Conservation (phyloP, 2,888 invertebrate species). For the Noctua janthina region DNA sequence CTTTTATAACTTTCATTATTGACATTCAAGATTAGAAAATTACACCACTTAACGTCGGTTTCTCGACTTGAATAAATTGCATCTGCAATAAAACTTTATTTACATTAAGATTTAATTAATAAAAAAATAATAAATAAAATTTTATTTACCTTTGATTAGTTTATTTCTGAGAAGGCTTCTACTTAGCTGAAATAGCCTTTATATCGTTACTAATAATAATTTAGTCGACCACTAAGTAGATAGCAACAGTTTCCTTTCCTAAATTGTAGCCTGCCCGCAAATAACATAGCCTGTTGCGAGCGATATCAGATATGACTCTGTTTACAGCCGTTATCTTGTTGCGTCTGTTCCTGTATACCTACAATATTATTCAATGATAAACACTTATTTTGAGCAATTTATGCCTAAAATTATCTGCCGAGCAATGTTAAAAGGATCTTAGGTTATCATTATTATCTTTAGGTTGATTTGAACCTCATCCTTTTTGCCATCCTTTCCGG, state of each 20-base stretch:
- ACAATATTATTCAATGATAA: slow-evolving; percentile 66
- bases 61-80: slow-evolving; percentile 23
- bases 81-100: slow-evolving; percentile 10
- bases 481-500: background rate
- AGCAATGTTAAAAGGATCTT: slow-evolving; percentile 44
- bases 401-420: slow-evolving; percentile 50
- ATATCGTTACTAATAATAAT: slow-evolving; percentile 30
- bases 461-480: slow-evolving; percentile 24
- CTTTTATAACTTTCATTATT: background rate
- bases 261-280: slow-evolving; percentile 54
- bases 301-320: slow-evolving; percentile 67
- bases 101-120: background rate
- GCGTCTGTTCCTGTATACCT: slow-evolving; percentile 65
- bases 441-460: slow-evolving; percentile 55
- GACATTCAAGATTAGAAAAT: slow-evolving; percentile 18
- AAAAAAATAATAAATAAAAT: background rate
- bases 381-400: slow-evolving; percentile 62
- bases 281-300: slow-evolving; percentile 55
- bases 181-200: background rate
- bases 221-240: slow-evolving; percentile 31
- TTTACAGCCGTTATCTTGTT: slow-evolving; percentile 68
- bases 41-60: slow-evolving; percentile 17
- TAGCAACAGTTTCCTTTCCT: slow-evolving; percentile 57
- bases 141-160: background rate
- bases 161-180: background rate